Evolutionary conservation across 2,113 vertebrate genomes (phyloP), one percentile per base, ranked within the genome.

Genomic region (Trogon melanurus): DNA sequence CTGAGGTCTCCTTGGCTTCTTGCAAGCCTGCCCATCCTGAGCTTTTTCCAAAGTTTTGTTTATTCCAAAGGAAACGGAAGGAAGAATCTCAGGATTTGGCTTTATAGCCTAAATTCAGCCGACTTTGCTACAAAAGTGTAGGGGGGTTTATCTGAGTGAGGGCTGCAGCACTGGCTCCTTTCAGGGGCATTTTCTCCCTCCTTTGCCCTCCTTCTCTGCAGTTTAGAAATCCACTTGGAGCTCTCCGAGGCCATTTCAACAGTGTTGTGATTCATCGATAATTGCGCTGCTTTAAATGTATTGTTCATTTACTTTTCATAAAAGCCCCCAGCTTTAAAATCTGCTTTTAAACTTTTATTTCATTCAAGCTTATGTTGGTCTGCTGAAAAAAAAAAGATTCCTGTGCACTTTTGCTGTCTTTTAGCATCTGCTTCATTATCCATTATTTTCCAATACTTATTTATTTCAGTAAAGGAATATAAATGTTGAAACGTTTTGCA

Each of bases 361-460:
- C 18, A 36, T 82, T 73, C 62, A 41, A 29, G 64, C 32, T 93
- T 62, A 60, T 70, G 29, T 85, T 85, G 34, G 32, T 85, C 67
- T 79, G 19, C 41, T 74, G 27, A 16, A 16, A 56, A 67, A 82
- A 75, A 47, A 16, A 23, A 13, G 48, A 48, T 41, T 50, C 13
- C 29, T n/a, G 10, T 87, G 54, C 41, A 20, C 38, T 87, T 92
- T 48, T 25, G 71, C 84, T 89, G 70, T 66, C 74, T 85, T 60
- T 72, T 74, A 80, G 60, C 84, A 96, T 88, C 66, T 88, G 66
- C 56, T 89, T 88, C 67, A 71, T 95, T 93, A 89, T 94, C 79
- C 32, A 36, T 91, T 91, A 73, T 34, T 88, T 90, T 94, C 82
- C 78, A 72, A 53, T 78, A 67, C 47, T 85, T 89, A 81, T 71